phyloP scores from a whole-genome alignment of 2,113 vertebrate species.

The Onychostoma macrolepis region DNA sequence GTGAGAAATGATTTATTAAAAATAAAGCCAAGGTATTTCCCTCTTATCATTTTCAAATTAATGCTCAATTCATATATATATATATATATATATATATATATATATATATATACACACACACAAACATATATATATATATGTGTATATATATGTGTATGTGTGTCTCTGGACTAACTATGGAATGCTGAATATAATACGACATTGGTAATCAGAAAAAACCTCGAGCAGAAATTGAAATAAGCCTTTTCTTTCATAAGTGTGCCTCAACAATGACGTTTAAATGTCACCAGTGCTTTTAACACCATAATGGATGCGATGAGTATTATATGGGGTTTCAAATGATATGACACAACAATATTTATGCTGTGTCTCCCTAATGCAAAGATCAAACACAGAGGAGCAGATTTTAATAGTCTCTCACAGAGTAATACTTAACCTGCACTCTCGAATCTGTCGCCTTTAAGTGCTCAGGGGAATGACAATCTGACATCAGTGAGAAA shows the following conservation, averaged over 20 bases:
- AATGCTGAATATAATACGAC: neutral
- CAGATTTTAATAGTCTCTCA: neutral
- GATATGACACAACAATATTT: neutral
- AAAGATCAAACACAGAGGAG: neutral
- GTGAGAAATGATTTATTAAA: neutral
- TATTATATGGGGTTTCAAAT: neutral
- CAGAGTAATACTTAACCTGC: neutral
- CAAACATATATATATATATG: too few species aligned
- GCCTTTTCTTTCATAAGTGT: neutral
- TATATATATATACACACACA: too few species aligned
- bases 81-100: too few species aligned
- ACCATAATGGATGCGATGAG: neutral
- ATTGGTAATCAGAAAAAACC: neutral
- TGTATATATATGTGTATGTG: too few species aligned
- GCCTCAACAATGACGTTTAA: neutral
- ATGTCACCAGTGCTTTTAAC: neutral
- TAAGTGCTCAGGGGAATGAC: neutral
- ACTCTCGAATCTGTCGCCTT: neutral
- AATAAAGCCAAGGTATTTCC: neutral
- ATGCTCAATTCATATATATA: too few species aligned
- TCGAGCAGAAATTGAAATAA: neutral
- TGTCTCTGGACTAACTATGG: neutral
- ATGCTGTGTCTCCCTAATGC: neutral
- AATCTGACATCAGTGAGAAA: neutral
- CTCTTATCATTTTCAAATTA: neutral